A percentile compares a stretch with the other conserved stretches of the same genome.
phyloP scores from a whole-genome alignment of 2,888 invertebrate species.

The Drosophila engyochracea region DNA sequence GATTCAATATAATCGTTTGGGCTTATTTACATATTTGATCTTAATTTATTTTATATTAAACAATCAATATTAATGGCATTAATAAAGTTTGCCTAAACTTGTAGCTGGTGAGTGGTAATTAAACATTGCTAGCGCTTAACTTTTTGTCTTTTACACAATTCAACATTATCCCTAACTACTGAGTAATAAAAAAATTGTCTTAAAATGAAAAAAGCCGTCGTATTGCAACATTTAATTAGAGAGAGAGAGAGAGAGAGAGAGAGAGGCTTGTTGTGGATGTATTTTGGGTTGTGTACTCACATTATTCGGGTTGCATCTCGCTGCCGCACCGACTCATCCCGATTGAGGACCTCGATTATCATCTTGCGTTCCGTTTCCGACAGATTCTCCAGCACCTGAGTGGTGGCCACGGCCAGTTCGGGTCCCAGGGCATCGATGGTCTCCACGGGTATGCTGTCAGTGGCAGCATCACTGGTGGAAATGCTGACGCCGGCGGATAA shows the following conservation, averaged over 20 bases:
- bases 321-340: conserved; percentile 86
- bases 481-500: conserved; percentile 48
- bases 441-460: conserved; percentile 77
- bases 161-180: neutral
- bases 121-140: too few relatives aligned
- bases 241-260: neutral
- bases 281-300: conserved; percentile 85
- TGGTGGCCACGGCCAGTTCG: conserved; percentile 83
- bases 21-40: neutral
- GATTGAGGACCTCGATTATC: conserved; percentile 86
- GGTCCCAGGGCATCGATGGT: conserved; percentile 83
- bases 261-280: neutral
- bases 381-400: conserved; percentile 84
- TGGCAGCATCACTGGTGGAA: conserved; percentile 63
- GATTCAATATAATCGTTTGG: too few relatives aligned
- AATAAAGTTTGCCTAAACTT: neutral
- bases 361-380: conserved; percentile 86
- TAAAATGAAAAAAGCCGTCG: neutral
- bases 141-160: neutral
- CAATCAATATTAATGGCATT: neutral
- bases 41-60: neutral
- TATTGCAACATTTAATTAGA: conserved; percentile 14
- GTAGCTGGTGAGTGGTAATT: neutral
- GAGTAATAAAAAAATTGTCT: neutral
- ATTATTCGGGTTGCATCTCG: conserved; percentile 86